Base-by-base conservation (phyloP, 2,888 invertebrate species). In the Hypselothyrea guttata region DNA sequence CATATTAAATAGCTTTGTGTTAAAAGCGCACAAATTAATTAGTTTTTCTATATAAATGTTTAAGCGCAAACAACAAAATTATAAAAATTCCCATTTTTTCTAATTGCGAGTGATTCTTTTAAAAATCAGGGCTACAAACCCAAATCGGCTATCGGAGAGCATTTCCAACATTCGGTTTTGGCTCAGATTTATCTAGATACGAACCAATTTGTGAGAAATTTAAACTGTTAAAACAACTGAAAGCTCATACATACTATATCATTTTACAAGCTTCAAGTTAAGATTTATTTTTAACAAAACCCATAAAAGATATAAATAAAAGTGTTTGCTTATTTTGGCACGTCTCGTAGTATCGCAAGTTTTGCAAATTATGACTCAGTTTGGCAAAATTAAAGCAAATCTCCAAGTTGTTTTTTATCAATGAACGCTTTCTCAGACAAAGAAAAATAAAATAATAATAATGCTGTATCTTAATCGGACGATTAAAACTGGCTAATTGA, bases 321-420 rank as follows among this genome's bases (percentile, higher is more conserved):
- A n/a, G 9, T 12, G 44, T 35, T 22, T 18, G 16, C 35, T 48
- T 34, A 8, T 15, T 31, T 47, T 31, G n/a, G 52, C 59, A 53
- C 60, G 48, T 60, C 11, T 22, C 28, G 1, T 27, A 34, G 28
- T 62, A 61, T 62, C 7, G 7, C 3, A 33, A 4, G 7, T 15
- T 13, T 40, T 22, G 3, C 33, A 27, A 13, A 12, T 16, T n/a
- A 35, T 69, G 66, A 69, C 4, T 66, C 56, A 69, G 22, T 18
- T 9, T 15, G 35, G 13, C 15, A 30, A 48, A 54, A 16, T 40
- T 33, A 7, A 2, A 40, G 16, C 15, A 7, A 7, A 31, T 37
- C 35, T 35, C 11, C 0, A 30, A 16, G 11, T n/a, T n/a, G n/a
- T n/a, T n/a, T 41, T 30, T 48, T 47, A 63, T 66, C 70, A 66